phyloP scores from a whole-genome alignment of 2,888 invertebrate species.

The Eurytoma californica region DNA sequence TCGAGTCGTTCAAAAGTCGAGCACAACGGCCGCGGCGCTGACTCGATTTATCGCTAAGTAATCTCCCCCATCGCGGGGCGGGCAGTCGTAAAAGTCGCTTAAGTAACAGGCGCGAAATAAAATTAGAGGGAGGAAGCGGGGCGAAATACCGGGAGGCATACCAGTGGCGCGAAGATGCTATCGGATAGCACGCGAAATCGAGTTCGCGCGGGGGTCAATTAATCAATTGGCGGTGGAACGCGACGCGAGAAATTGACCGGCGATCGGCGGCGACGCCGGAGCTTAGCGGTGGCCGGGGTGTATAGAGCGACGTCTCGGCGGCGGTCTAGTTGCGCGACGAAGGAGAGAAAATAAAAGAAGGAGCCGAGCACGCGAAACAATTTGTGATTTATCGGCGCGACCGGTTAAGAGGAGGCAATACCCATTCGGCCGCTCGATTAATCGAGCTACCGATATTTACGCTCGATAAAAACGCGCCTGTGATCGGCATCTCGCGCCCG shows the following conservation, averaged over 20 bases:
- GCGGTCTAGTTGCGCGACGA: neutral
- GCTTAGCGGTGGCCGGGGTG: neutral
- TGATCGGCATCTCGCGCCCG: conserved; percentile 3
- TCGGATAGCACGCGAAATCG: conserved; percentile 8
- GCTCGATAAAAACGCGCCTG: conserved; percentile 14
- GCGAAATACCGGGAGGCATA: neutral
- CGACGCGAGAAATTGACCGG: conserved; percentile 30
- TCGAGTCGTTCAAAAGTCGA: too few relatives aligned
- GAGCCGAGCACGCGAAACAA: conserved; percentile 1
- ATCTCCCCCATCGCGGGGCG: too few relatives aligned
- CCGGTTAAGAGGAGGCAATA: conserved; percentile 12
- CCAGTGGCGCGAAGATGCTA: conserved; percentile 3
- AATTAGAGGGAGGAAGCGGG: too few relatives aligned
- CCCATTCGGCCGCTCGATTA: conserved; percentile 31
- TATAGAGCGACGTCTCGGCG: neutral
- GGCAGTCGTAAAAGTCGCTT: too few relatives aligned
- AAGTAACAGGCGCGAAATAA: too few relatives aligned
- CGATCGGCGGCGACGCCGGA: conserved; percentile 2
- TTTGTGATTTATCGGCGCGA: conserved; percentile 28
- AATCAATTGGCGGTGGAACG: conserved; percentile 35
- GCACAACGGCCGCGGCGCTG: too few relatives aligned
- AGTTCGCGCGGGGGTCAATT: conserved; percentile 35
- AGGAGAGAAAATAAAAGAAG: neutral
- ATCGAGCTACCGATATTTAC: conserved; percentile 23
- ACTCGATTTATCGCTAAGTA: neutral